Evolutionary conservation across 2,888 invertebrate genomes (phyloP), one percentile per base, ranked within the genome.

Genomic region (Sclerodermus sp.): DNA sequence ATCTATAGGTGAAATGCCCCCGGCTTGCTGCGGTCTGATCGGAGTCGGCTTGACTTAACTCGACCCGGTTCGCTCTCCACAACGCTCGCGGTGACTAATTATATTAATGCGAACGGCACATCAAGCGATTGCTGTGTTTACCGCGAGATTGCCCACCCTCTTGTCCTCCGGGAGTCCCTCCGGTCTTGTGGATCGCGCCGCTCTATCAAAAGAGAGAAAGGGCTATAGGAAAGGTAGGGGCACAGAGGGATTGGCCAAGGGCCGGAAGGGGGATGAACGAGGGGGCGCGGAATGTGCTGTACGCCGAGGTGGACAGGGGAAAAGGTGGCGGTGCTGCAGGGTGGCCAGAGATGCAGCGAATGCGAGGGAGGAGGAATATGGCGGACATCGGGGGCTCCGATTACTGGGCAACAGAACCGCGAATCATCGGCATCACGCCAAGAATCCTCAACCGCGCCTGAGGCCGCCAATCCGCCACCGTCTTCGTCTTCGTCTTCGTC

Each of bases 391-490:
- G 64, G 64, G 52, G 65, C 62, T 70, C 42, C 60, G 76, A 77
- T 77, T 76, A 78, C 76, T 77, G 77, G 77, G 77, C 71, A 77
- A 64, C 62, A 62, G 60, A 71, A 74, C 72, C 75, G 72, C 77
- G 77, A 77, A 77, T 77, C 77, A 75, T 74, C 74, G 76, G 74
- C 76, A 76, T 77, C 76, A 74, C 74, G 73, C 71, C 73, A 70
- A 66, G 71, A 70, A 77, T 76, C 74, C 73, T 71, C 70, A 74
- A 74, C 71, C 72, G 69, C 62, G 77, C 77, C 77, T 57, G 65
- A 77, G 77, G 77, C 77, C 74, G 65, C 77, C 77, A 77, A 77
- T 77, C 77, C 74, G 34, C 73, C 75, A 71, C 68, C 69, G 73
- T 62, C 63, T 61, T 58, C 45, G 39, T 45, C 48, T 41, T 30